phyloP scores from a whole-genome alignment of 2,888 invertebrate genomes.

The Scaptodrosophila latifasciaeformis region DNA sequence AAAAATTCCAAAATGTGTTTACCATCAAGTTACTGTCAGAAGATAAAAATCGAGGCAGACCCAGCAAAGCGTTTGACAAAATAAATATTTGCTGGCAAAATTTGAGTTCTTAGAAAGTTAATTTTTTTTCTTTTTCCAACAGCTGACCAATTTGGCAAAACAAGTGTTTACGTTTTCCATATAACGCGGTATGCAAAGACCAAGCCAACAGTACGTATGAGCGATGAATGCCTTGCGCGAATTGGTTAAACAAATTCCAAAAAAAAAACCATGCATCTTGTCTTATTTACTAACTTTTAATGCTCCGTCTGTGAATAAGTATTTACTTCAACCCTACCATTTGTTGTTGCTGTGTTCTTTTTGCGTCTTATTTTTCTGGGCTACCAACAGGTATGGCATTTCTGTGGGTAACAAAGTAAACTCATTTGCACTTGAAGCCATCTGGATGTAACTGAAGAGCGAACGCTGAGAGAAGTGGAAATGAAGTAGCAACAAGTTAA shows the following conservation, averaged over 20 bases:
- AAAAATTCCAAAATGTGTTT: not conserved
- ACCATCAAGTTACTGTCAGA: constrained; percentile 1
- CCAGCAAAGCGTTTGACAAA: constrained; percentile 1
- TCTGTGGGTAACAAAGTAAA: constrained; percentile 47
- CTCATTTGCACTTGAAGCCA: constrained; percentile 57
- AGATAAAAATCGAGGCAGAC: not conserved
- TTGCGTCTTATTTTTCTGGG: constrained; percentile 4
- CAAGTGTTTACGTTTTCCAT: no score
- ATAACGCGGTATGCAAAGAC: no score
- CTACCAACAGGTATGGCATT: constrained; percentile 51
- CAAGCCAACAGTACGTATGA: not conserved
- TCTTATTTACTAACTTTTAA: no score
- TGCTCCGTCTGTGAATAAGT: constrained; percentile 35
- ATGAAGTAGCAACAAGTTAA: constrained; percentile 44
- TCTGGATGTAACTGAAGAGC: no score
- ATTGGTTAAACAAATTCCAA: no score
- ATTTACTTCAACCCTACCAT: constrained; percentile 53
- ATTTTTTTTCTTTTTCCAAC: not conserved
- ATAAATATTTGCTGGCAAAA: not conserved
- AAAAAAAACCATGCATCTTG: no score
- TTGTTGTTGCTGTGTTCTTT: constrained; percentile 32
- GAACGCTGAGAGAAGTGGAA: no score
- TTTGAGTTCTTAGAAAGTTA: not conserved
- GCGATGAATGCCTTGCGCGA: constrained; percentile 1
- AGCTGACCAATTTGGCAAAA: not conserved